Conservation (phyloP, 2,888 invertebrate species). For the Lepidocyrtinus sp. region DNA sequence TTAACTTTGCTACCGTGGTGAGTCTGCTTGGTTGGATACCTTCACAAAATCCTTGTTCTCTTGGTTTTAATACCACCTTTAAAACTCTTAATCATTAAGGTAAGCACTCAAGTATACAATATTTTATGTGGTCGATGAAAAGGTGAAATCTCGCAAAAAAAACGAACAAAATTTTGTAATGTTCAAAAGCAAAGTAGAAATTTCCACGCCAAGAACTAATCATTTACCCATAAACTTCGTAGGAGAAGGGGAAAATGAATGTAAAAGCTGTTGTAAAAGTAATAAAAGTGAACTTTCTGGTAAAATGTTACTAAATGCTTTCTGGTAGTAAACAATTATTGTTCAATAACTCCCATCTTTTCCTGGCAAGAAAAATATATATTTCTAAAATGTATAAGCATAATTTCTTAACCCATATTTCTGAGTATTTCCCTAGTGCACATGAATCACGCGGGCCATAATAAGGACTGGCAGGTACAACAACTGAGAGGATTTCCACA, state of each 20-base stretch:
- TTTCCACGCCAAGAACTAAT: slow-evolving; percentile 7
- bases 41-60: background rate
- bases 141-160: background rate
- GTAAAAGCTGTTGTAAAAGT: slow-evolving; percentile 16
- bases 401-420: slow-evolving; percentile 10
- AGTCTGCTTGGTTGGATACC: background rate
- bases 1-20: background rate
- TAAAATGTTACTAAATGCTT: slow-evolving; percentile 18
- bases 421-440: background rate
- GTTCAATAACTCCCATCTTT: slow-evolving; percentile 24
- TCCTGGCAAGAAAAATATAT: slow-evolving; percentile 8
- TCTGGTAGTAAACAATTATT: slow-evolving; percentile 24
- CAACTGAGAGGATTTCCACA: slow-evolving; percentile 7
- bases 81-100: background rate
- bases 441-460: slow-evolving; percentile 10
- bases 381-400: too few relatives aligned
- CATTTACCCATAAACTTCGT: slow-evolving; percentile 14
- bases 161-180: background rate
- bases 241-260: background rate
- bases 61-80: background rate
- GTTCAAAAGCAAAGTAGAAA: background rate
- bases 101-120: background rate
- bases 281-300: background rate
- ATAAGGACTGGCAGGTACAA: background rate
- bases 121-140: slow-evolving; percentile 9